Conservation (phyloP, 2,113 vertebrate genomes). For the Actenoides hombroni region DNA sequence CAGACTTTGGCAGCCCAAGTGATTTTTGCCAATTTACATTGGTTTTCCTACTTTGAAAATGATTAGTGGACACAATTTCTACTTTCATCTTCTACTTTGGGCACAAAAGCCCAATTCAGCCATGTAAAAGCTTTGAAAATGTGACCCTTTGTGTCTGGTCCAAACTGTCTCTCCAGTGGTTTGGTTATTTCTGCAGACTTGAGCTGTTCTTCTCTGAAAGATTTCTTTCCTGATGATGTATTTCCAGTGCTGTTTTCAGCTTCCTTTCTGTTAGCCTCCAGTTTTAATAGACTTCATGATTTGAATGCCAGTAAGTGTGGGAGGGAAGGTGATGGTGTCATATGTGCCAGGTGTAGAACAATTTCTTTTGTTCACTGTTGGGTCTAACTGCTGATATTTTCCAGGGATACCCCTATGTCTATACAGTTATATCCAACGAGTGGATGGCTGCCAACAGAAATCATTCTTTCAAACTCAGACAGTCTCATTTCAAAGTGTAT, state of each 20-base stretch:
- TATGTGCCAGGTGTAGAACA: conserved; percentile 18
- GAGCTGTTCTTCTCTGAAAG: conserved; percentile 23
- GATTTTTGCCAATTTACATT: conserved; percentile 11
- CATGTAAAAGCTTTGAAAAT: conserved; percentile 41
- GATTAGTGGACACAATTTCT: neutral
- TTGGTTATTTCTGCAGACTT: conserved; percentile 46
- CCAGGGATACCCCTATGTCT: conserved; percentile 27
- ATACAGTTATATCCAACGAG: neutral
- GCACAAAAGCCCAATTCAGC: neutral
- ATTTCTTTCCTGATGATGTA: conserved; percentile 27
- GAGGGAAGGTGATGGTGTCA: conserved; percentile 17
- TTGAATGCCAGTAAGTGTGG: conserved; percentile 19
- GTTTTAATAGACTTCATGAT: neutral
- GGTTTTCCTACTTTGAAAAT: conserved; percentile 37
- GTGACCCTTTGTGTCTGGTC: conserved; percentile 28
- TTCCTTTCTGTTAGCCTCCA: conserved; percentile 31
- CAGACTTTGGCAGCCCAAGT: neutral
- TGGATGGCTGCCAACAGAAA: conserved; percentile 42
- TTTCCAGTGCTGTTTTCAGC: conserved; percentile 43
- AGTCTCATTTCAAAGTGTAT: conserved; percentile 8
- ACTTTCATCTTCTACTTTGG: conserved; percentile 19
- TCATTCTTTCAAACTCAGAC: neutral
- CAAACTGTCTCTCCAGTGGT: conserved; percentile 26
- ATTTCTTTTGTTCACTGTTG: conserved; percentile 44
- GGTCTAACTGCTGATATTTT: conserved; percentile 33